Percentiles rank a stretch among this genome's conserved stretches.
Conservation (phyloP, 2,797 vertebrate genomes). For the Sebastes paucispinis region DNA sequence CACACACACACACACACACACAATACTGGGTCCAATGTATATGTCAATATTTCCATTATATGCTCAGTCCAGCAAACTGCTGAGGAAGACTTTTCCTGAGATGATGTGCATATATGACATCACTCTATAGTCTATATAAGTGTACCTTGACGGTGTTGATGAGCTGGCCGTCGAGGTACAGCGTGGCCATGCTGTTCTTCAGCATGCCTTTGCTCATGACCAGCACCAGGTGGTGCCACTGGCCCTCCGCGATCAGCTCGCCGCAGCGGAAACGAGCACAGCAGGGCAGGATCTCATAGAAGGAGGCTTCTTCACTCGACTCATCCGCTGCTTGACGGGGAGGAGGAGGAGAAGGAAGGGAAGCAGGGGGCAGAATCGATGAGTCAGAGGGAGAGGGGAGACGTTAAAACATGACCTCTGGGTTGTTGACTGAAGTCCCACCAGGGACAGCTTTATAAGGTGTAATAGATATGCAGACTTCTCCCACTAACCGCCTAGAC, state of each 20-base stretch:
- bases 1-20: too few relatives aligned
- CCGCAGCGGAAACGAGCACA: slow-evolving; percentile 95
- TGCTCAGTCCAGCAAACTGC: background rate
- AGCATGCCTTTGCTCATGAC: slow-evolving; percentile 99
- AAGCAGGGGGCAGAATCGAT: background rate
- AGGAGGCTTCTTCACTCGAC: slow-evolving; percentile 94
- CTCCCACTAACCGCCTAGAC: background rate
- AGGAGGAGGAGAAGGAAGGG: background rate
- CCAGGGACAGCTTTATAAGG: background rate
- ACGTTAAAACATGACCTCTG: background rate
- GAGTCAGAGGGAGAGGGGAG: background rate
- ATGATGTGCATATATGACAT: background rate
- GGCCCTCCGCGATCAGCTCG: slow-evolving; percentile 94
- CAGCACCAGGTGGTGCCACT: slow-evolving; percentile 98
- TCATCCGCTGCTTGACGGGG: slow-evolving; percentile 86
- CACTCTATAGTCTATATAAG: background rate
- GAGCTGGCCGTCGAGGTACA: slow-evolving; percentile 94
- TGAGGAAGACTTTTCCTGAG: background rate
- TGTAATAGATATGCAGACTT: background rate
- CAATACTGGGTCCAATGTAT: background rate
- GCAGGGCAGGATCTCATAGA: slow-evolving; percentile 98
- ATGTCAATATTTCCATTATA: background rate
- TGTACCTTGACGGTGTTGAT: slow-evolving; percentile 94
- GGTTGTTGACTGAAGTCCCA: background rate
- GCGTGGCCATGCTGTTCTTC: slow-evolving; percentile 95